Percentiles rank a stretch among this genome's conserved stretches.
Conservation (phyloP, 2,797 vertebrate genomes). For the Hydrophis major region DNA sequence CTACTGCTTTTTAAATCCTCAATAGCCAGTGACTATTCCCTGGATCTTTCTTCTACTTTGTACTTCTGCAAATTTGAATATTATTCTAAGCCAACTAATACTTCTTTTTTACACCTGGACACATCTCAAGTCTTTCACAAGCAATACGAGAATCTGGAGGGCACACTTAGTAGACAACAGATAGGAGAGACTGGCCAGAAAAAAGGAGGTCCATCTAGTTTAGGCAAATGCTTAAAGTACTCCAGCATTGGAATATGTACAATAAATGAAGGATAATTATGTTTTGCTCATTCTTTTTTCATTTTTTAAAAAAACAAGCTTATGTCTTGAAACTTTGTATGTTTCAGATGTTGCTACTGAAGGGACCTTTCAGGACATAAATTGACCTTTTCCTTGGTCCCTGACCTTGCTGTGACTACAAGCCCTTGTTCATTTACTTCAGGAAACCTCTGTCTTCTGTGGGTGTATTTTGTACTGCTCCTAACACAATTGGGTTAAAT, state of each 20-base stretch:
- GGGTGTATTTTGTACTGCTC: background rate
- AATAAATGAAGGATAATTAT: background rate
- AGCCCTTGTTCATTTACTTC: background rate
- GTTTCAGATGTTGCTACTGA: constrained; percentile 40
- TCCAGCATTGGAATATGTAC: background rate
- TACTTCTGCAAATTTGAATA: background rate
- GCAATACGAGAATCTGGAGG: background rate
- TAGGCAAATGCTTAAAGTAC: background rate
- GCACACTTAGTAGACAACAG: background rate
- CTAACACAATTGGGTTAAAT: background rate
- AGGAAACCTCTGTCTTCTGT: background rate
- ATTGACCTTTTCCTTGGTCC: background rate
- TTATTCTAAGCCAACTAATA: background rate
- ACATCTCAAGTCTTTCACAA: background rate
- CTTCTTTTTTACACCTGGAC: background rate
- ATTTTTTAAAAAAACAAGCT: background rate
- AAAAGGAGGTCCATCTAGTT: background rate
- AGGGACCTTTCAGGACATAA: constrained; percentile 13
- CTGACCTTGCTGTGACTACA: constrained; percentile 3
- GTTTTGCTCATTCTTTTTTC: background rate
- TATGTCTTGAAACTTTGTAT: constrained; percentile 17
- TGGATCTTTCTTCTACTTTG: background rate
- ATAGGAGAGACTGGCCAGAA: background rate
- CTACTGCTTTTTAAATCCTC: background rate
- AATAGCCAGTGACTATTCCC: background rate